Percentiles rank a stretch among this genome's conserved stretches.
phyloP scores from a whole-genome alignment of 2,113 vertebrate species.

The Tylochromis polylepis region DNA sequence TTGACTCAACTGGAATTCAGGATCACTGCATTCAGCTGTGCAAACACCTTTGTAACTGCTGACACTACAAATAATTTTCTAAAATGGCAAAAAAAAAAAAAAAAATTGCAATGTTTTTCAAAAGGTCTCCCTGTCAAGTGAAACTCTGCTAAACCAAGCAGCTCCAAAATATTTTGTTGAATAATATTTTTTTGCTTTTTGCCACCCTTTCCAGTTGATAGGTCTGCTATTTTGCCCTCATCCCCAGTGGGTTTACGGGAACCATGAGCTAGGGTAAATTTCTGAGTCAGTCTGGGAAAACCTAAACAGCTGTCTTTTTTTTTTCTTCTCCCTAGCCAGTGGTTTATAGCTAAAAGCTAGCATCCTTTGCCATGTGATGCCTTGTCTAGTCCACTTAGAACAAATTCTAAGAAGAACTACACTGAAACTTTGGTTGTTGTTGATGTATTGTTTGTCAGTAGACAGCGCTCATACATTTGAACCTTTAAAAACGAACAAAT shows the following conservation, averaged over 20 bases:
- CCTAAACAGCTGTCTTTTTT: conserved; percentile 29
- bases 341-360: conserved; percentile 9
- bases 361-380: background rate
- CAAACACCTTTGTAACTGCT: conserved; percentile 8
- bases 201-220: background rate
- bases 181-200: conserved; percentile 28
- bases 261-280: conserved; percentile 37
- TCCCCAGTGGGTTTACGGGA: conserved; percentile 38
- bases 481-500: background rate
- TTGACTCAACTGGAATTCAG: background rate
- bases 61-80: background rate
- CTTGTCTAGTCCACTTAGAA: background rate
- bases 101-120: background rate
- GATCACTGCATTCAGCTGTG: conserved; percentile 1
- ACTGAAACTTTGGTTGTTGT: background rate
- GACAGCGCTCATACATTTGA: background rate
- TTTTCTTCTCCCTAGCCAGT: conserved; percentile 30
- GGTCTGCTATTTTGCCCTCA: background rate
- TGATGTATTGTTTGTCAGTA: background rate
- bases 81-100: background rate
- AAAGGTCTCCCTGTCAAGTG: background rate
- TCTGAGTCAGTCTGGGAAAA: conserved; percentile 60
- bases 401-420: background rate
- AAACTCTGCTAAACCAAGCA: background rate
- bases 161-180: conserved; percentile 29